Percentiles rank a stretch among this genome's conserved stretches.
Evolutionary conservation across 1,140 invertebrate genomes (phyloP).

Genomic region (Nymphalis io): DNA sequence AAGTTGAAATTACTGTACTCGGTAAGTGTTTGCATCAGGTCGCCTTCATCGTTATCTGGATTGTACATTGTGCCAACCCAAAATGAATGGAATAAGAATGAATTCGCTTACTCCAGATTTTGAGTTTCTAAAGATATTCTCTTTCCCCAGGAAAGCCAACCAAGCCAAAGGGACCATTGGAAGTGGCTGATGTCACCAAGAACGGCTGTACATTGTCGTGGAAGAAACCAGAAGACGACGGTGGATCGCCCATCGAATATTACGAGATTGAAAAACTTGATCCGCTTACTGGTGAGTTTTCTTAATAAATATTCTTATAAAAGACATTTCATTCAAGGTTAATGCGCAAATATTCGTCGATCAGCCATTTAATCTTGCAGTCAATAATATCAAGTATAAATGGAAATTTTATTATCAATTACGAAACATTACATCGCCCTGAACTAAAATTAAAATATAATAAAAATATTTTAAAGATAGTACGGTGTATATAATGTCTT

Average conservation of each 20-base stretch:
- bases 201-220: slow-evolving; percentile 96
- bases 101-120: neutral
- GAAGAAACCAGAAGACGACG: slow-evolving; percentile 96
- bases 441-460: no score
- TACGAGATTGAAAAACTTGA: slow-evolving; percentile 99
- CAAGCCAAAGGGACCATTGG: slow-evolving; percentile 92
- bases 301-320: neutral
- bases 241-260: slow-evolving; percentile 94
- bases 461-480: no score
- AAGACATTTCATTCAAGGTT: no score
- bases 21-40: slow-evolving; percentile 81
- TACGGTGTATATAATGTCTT: no score
- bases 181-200: slow-evolving; percentile 94
- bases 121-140: neutral
- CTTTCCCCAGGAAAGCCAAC: slow-evolving; percentile 84
- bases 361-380: no score
- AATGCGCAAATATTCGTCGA: no score
- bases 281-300: slow-evolving; percentile 85
- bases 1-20: slow-evolving; percentile 93
- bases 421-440: no score
- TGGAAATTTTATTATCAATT: no score
- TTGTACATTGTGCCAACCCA: no score
- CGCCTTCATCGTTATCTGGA: no score
- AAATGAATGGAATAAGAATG: neutral
- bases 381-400: no score